Conservation (phyloP, 2,888 invertebrate species). For the Pyrochroa serraticornis region DNA sequence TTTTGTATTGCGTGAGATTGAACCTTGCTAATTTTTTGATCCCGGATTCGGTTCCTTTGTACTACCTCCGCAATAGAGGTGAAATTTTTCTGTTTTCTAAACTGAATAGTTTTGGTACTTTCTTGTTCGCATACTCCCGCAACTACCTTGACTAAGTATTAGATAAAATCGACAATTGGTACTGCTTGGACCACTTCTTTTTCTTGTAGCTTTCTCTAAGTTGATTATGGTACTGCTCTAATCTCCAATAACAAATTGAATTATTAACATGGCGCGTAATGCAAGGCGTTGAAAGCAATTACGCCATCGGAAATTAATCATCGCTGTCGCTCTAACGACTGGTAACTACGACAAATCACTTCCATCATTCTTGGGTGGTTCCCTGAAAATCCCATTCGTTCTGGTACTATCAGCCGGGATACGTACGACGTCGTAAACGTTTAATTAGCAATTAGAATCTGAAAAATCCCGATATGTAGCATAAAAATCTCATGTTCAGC, state of each 20-base stretch:
- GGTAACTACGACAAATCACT: background rate
- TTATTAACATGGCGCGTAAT: slow-evolving; percentile 21
- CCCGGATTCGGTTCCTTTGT: too few relatives aligned
- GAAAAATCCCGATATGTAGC: slow-evolving; percentile 18
- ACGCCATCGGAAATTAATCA: slow-evolving; percentile 25
- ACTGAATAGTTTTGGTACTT: too few relatives aligned
- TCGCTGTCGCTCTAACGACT: slow-evolving; percentile 6
- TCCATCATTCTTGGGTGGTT: background rate
- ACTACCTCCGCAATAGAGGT: too few relatives aligned
- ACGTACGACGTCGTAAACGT: slow-evolving; percentile 11
- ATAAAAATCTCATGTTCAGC: slow-evolving; percentile 33
- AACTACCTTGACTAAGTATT: too few relatives aligned
- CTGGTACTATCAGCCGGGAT: slow-evolving; percentile 1
- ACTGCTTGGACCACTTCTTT: too few relatives aligned
- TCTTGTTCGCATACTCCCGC: too few relatives aligned
- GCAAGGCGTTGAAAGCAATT: slow-evolving; percentile 23
- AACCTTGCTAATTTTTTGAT: too few relatives aligned
- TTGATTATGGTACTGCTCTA: too few relatives aligned
- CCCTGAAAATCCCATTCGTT: background rate
- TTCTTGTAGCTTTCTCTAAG: too few relatives aligned
- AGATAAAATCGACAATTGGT: too few relatives aligned
- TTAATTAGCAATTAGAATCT: slow-evolving; percentile 25
- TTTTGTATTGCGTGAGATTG: too few relatives aligned
- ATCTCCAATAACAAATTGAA: slow-evolving; percentile 19
- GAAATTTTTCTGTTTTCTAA: too few relatives aligned